Percentiles rank a stretch among this genome's conserved stretches.
Evolutionary conservation across 2,797 vertebrate species (phyloP).

Genomic region (Melanotaenia pygmaea): DNA sequence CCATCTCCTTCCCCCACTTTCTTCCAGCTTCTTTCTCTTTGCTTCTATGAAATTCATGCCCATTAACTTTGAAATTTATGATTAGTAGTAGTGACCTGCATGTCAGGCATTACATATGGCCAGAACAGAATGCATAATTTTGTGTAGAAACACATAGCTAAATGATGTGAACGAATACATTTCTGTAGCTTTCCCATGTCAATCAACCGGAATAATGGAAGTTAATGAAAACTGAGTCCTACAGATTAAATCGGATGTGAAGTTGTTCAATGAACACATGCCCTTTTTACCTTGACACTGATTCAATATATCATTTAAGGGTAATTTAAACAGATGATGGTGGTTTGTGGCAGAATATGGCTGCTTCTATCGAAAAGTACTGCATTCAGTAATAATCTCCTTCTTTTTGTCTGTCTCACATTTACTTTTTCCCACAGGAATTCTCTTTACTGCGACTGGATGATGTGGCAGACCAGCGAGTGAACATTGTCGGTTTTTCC

Average conservation of each 20-base stretch:
- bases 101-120: constrained; percentile 32
- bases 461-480: constrained; percentile 88
- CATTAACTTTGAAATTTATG: constrained; percentile 14
- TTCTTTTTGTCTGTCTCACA: constrained; percentile 2
- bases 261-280: constrained; percentile 53
- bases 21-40: constrained; percentile 12
- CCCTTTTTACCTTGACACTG: constrained; percentile 46
- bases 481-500: constrained; percentile 97
- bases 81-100: constrained; percentile 16
- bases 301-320: constrained; percentile 38
- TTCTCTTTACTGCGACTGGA: constrained; percentile 94
- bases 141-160: constrained; percentile 34
- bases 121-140: constrained; percentile 33
- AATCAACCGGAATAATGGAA: constrained; percentile 55
- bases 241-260: constrained; percentile 55
- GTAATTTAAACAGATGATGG: constrained; percentile 37
- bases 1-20: constrained; percentile 10
- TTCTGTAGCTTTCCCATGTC: constrained; percentile 40
- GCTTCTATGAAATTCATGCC: constrained; percentile 18
- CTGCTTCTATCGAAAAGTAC: constrained; percentile 4
- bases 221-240: constrained; percentile 58
- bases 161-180: constrained; percentile 47
- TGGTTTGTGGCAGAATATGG: constrained; percentile 13
- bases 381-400: constrained; percentile 1
- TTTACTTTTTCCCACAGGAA: constrained; percentile 81